Conservation (phyloP, 2,113 vertebrate genomes). For the Egretta garzetta region DNA sequence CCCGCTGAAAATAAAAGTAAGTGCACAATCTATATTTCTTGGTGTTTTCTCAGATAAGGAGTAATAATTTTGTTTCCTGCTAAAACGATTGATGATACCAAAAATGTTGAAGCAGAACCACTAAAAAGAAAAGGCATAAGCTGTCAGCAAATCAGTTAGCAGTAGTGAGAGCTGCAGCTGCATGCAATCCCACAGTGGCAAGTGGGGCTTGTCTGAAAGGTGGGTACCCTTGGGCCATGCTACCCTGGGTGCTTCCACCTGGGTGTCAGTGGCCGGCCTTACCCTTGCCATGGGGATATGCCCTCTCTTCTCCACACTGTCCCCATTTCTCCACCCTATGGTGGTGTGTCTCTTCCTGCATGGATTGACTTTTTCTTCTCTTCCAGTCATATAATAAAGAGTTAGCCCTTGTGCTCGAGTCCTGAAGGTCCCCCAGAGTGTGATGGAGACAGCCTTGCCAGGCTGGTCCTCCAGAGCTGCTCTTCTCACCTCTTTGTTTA, state of each 20-base stretch:
- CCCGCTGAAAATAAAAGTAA: neutral
- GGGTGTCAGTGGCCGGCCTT: neutral
- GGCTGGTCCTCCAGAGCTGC: neutral
- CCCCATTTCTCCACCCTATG: neutral
- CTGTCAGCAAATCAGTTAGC: neutral
- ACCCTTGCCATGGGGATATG: too few relatives aligned
- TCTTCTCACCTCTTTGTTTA: neutral
- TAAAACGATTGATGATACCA: neutral
- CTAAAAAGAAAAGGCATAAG: neutral
- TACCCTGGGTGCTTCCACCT: neutral
- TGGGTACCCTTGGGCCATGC: too few relatives aligned
- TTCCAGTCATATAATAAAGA: neutral
- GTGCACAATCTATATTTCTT: neutral
- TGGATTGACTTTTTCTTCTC: neutral
- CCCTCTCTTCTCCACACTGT: neutral
- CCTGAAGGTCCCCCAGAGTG: neutral
- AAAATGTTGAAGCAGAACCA: neutral
- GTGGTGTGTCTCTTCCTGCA: neutral
- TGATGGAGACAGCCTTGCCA: neutral
- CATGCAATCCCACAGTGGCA: neutral
- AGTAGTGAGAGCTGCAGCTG: neutral
- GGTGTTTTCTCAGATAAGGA: neutral
- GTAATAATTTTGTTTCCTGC: neutral
- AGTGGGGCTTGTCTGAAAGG: neutral
- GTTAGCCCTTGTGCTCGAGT: neutral